Conservation (phyloP, 2,888 invertebrate genomes). For the Agelastica alni region DNA sequence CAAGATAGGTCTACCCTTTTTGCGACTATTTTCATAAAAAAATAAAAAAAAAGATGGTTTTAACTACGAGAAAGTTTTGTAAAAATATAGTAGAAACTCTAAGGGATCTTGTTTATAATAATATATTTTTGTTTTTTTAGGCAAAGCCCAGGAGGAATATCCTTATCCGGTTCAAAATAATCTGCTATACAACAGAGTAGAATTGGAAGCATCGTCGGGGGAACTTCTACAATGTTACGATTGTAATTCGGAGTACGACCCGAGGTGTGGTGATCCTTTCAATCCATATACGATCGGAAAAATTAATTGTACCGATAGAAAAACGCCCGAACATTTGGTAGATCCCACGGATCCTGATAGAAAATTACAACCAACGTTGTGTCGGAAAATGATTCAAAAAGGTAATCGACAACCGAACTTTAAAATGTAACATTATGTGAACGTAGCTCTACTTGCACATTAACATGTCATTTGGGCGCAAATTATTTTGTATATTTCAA, state of each 20-base stretch:
- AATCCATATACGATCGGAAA: constrained; percentile 82
- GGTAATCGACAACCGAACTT: too few relatives aligned
- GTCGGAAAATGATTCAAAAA: constrained; percentile 70
- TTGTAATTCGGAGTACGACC: constrained; percentile 90
- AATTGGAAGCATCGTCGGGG: constrained; percentile 10
- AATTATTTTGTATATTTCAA: too few relatives aligned
- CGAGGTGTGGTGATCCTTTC: constrained; percentile 87
- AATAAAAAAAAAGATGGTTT: too few relatives aligned
- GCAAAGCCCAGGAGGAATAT: constrained; percentile 22
- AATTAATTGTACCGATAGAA: constrained; percentile 79
- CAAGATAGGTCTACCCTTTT: too few relatives aligned
- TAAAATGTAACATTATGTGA: too few relatives aligned
- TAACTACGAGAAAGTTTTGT: too few relatives aligned
- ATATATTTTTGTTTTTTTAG: constrained; percentile 15
- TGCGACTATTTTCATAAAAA: too few relatives aligned
- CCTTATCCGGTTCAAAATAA: constrained; percentile 19
- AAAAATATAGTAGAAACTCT: background rate
- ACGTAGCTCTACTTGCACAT: too few relatives aligned
- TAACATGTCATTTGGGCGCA: too few relatives aligned
- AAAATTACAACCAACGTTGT: constrained; percentile 64
- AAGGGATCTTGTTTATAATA: background rate
- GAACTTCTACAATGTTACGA: constrained; percentile 76
- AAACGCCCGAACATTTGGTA: constrained; percentile 69
- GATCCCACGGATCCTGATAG: constrained; percentile 49
- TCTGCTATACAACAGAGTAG: constrained; percentile 19